Evolutionary conservation across 2,797 vertebrate genomes (phyloP).

Genomic region (Coregonus suidteri): DNA sequence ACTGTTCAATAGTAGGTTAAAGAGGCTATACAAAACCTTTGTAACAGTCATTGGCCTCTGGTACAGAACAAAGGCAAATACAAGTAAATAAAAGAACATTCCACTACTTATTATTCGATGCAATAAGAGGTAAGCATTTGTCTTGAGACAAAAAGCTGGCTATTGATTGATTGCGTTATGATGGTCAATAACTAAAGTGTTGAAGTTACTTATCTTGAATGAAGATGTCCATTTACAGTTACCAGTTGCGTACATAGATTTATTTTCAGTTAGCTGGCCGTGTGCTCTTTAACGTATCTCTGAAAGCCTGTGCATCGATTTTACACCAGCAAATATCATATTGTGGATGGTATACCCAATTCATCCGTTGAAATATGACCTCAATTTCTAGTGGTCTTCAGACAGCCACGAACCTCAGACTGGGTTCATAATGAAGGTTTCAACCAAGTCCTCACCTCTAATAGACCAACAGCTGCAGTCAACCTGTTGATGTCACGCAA

Average conservation of each 20-base stretch:
- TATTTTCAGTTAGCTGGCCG: neutral
- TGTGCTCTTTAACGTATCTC: neutral
- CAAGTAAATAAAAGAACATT: too few relatives aligned
- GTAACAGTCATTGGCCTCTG: too few relatives aligned
- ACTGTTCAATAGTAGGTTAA: neutral
- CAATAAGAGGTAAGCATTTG: too few relatives aligned
- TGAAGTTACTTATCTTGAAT: neutral
- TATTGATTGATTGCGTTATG: too few relatives aligned
- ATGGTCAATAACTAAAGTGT: too few relatives aligned
- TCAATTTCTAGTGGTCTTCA: conserved; percentile 1
- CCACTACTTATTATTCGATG: too few relatives aligned
- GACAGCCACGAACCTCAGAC: neutral
- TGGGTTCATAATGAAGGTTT: too few relatives aligned
- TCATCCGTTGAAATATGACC: neutral
- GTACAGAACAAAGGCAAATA: too few relatives aligned
- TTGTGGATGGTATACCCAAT: neutral
- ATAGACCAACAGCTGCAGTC: neutral
- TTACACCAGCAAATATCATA: neutral
- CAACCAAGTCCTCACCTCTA: neutral
- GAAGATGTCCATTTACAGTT: neutral
- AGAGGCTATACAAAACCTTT: too few relatives aligned
- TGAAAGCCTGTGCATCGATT: neutral
- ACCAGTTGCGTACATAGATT: neutral
- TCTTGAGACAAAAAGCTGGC: too few relatives aligned
- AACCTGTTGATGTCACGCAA: neutral